phyloP scores from a whole-genome alignment of 2,888 invertebrate species.

The Trissoscelio sp. region DNA sequence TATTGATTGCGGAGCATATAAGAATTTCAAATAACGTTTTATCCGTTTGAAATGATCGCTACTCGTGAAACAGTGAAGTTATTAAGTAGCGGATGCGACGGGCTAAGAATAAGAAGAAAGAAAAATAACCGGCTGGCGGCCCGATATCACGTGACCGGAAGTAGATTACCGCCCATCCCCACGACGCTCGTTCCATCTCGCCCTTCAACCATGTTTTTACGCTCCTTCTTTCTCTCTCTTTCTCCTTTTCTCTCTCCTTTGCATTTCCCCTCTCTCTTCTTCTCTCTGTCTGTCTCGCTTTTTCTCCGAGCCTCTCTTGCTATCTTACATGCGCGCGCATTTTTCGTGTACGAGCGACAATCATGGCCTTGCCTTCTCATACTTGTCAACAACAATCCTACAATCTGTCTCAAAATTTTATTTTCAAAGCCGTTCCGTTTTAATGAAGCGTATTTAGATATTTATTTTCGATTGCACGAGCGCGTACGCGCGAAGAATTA shows the following conservation, averaged over 20 bases:
- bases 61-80: slow-evolving; percentile 77
- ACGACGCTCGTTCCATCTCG: slow-evolving; percentile 64
- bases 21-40: slow-evolving; percentile 62
- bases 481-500: slow-evolving; percentile 12
- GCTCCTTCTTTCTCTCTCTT: slow-evolving; percentile 41
- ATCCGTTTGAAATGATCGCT: slow-evolving; percentile 68
- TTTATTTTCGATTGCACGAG: slow-evolving; percentile 30
- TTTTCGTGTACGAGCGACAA: slow-evolving; percentile 60
- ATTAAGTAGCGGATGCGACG: slow-evolving; percentile 81
- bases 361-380: slow-evolving; percentile 59
- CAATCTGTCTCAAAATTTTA: slow-evolving; percentile 53
- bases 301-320: slow-evolving; percentile 20
- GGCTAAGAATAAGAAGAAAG: slow-evolving; percentile 83
- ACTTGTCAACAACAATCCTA: slow-evolving; percentile 63
- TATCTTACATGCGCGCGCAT: slow-evolving; percentile 61
- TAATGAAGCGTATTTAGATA: slow-evolving; percentile 34
- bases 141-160: slow-evolving; percentile 83
- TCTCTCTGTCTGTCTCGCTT: too few relatives aligned
- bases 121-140: slow-evolving; percentile 82
- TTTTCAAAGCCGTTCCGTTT: slow-evolving; percentile 37
- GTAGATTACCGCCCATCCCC: slow-evolving; percentile 73
- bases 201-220: slow-evolving; percentile 62
- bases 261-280: slow-evolving; percentile 25
- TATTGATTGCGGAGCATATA: slow-evolving; percentile 45
- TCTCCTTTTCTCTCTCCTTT: not conserved